Percentiles rank a stretch among this genome's conserved stretches.
Conservation (phyloP, 2,888 invertebrate genomes). For the Drosophila greeni region DNA sequence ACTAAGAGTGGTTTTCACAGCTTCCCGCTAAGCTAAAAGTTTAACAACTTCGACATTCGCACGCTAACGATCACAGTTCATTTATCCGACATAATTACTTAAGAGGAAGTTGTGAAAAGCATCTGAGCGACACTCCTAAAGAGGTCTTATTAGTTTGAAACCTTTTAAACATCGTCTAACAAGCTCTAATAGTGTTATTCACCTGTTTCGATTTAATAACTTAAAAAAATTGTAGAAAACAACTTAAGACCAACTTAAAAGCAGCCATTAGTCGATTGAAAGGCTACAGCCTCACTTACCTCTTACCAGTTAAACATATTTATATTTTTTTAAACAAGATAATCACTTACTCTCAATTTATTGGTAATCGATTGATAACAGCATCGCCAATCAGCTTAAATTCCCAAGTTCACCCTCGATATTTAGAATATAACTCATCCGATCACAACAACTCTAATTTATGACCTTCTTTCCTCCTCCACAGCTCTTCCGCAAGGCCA, state of each 20-base stretch:
- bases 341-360: not conserved
- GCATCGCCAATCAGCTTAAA: not conserved
- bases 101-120: constrained; percentile 18
- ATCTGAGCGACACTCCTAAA: not conserved
- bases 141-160: not conserved
- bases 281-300: too few relatives aligned
- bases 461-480: constrained; percentile 30
- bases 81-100: not conserved
- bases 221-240: not conserved
- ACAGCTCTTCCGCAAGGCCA: constrained; percentile 81
- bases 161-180: not conserved
- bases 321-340: not conserved
- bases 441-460: not conserved
- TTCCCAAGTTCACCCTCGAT: not conserved
- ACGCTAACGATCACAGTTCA: not conserved
- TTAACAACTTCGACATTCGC: not conserved
- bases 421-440: not conserved
- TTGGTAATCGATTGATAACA: not conserved
- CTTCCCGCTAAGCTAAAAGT: constrained; percentile 15
- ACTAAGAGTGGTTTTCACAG: constrained; percentile 10
- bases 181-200: not conserved
- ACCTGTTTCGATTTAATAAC: not conserved
- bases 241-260: not conserved
- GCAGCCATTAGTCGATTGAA: not conserved
- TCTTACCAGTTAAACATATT: not conserved